A percentile compares a stretch with the other conserved stretches of the same genome.
These are phyloP conservation scores for Orcinus orca DNA, from an alignment of 2,113 vertebrate species.

Conservation along the genomic window DNA sequence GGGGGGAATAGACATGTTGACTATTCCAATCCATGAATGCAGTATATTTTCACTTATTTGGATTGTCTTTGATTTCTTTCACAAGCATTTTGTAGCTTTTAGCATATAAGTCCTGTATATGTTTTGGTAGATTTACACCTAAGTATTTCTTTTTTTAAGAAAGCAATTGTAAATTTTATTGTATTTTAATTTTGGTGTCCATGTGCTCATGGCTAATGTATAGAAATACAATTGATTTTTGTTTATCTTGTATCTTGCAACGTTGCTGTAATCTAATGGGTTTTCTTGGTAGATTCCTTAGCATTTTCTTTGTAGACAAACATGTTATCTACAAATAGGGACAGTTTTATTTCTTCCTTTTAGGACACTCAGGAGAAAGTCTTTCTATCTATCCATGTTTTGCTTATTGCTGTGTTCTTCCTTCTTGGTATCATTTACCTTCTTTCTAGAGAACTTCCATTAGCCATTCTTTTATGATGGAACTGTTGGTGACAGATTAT, in stretches of 20 bases:
- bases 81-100: not conserved
- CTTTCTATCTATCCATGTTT: not conserved
- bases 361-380: not conserved
- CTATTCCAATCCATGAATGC: not conserved
- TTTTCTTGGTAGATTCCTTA: not conserved
- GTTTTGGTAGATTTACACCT: not conserved
- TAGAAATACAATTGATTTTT: not conserved
- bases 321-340: not conserved
- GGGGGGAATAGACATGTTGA: not conserved
- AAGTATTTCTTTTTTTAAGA: not conserved
- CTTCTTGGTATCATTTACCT: not conserved
- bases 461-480: not conserved
- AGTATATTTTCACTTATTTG: not conserved
- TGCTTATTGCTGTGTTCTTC: not conserved
- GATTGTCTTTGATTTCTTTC: not conserved
- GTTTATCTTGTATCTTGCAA: not conserved
- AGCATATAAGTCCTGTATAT: not conserved
- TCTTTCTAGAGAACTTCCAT: not conserved
- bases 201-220: not conserved
- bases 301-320: not conserved
- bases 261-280: not conserved
- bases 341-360: not conserved
- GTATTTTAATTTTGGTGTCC: not conserved
- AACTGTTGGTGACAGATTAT: not conserved
- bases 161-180: not conserved